Conservation (phyloP, 2,888 invertebrate species). For the Eueremaeus valkanovi region DNA sequence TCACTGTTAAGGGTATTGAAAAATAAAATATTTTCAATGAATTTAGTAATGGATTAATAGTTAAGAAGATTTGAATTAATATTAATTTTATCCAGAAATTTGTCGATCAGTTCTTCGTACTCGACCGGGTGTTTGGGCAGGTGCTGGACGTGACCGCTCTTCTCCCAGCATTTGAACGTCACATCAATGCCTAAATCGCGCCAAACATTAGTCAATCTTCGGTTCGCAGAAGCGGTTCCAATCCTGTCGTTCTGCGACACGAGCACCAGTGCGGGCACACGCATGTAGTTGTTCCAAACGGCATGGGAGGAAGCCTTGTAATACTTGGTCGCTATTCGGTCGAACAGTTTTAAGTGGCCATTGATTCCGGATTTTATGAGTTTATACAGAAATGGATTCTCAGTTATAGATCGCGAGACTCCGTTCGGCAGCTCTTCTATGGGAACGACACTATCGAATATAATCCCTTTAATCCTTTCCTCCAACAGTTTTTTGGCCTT, state of each 20-base stretch:
- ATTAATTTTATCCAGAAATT: constrained; percentile 59
- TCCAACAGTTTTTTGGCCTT: constrained; percentile 54
- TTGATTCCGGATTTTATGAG: constrained; percentile 54
- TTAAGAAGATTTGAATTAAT: constrained; percentile 49
- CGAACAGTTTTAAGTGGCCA: constrained; percentile 70
- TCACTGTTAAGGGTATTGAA: too few species aligned
- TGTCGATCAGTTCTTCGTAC: constrained; percentile 61
- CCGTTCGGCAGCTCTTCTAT: constrained; percentile 58
- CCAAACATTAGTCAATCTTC: constrained; percentile 69
- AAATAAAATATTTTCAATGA: too few species aligned
- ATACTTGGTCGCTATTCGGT: constrained; percentile 74
- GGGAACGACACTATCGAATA: constrained; percentile 78
- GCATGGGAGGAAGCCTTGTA: constrained; percentile 75
- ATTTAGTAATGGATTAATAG: not conserved
- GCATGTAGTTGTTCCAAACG: constrained; percentile 72
- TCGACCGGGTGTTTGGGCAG: constrained; percentile 63
- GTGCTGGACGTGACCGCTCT: constrained; percentile 65
- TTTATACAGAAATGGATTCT: constrained; percentile 54
- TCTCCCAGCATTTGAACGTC: constrained; percentile 57
- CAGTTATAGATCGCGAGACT: constrained; percentile 57
- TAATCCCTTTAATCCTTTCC: constrained; percentile 66
- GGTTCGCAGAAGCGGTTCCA: constrained; percentile 69
- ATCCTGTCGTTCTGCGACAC: constrained; percentile 68
- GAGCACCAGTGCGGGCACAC: constrained; percentile 70
- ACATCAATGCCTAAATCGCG: constrained; percentile 68